Evolutionary conservation across 2,888 invertebrate genomes (phyloP).

Genomic region (Ptychoptera albimana): DNA sequence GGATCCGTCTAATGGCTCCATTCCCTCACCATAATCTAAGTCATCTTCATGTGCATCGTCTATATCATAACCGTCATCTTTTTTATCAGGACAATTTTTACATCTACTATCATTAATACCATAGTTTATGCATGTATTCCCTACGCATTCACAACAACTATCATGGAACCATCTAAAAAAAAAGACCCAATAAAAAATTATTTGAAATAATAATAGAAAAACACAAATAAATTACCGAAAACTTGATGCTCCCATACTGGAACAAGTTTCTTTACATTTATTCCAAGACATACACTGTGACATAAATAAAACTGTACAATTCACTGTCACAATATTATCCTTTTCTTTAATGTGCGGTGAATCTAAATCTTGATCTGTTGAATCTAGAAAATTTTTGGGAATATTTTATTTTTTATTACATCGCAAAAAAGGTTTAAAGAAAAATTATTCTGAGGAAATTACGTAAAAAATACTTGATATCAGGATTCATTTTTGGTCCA

Average conservation of each 20-base stretch:
- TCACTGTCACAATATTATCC: constrained; percentile 48
- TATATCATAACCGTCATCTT: constrained; percentile 33
- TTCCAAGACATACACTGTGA: constrained; percentile 76
- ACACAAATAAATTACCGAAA: constrained; percentile 15
- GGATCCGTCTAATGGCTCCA: constrained; percentile 27
- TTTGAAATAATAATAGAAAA: neutral
- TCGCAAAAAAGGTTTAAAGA: neutral
- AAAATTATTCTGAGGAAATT: constrained; percentile 26
- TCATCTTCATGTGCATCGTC: constrained; percentile 43
- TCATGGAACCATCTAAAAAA: constrained; percentile 78
- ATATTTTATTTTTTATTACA: constrained; percentile 11
- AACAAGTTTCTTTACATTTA: constrained; percentile 70
- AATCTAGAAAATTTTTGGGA: constrained; percentile 35
- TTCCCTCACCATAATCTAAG: constrained; percentile 45
- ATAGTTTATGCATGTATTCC: constrained; percentile 74
- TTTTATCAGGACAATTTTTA: constrained; percentile 41
- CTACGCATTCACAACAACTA: constrained; percentile 88
- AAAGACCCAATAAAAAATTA: neutral
- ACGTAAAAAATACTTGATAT: constrained; percentile 57
- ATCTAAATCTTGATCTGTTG: constrained; percentile 46
- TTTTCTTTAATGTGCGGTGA: constrained; percentile 25
- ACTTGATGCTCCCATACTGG: constrained; percentile 28
- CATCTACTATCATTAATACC: constrained; percentile 76
- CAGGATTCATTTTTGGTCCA: constrained; percentile 47
- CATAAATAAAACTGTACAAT: constrained; percentile 86